Evolutionary conservation across 2,888 invertebrate genomes (phyloP).

Genomic region (Julus scandinavius): DNA sequence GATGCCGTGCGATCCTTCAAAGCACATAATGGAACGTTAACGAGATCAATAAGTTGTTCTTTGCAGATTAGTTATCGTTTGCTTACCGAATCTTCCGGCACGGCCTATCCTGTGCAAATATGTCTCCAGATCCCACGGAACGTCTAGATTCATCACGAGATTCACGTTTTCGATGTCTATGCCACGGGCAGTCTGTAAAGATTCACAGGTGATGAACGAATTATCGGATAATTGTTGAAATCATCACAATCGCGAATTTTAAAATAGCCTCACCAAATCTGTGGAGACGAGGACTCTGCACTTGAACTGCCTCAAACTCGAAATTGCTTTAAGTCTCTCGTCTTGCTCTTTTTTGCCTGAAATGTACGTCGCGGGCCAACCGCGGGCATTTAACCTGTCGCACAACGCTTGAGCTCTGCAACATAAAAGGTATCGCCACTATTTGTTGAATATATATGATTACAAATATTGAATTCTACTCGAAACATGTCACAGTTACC

Average conservation of each 20-base stretch:
- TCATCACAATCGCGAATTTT: too few relatives aligned
- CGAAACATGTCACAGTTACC: constrained; percentile 69
- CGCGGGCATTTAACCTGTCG: constrained; percentile 75
- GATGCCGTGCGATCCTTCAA: constrained; percentile 76
- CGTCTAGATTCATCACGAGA: constrained; percentile 91
- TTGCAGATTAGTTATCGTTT: not conserved
- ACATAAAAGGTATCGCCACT: not conserved
- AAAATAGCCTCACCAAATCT: constrained; percentile 70
- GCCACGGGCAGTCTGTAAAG: constrained; percentile 80
- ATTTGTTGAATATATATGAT: too few relatives aligned
- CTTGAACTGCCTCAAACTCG: constrained; percentile 80
- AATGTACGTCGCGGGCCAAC: constrained; percentile 83
- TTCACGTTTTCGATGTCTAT: constrained; percentile 94
- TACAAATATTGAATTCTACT: too few relatives aligned
- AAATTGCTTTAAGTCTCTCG: constrained; percentile 79
- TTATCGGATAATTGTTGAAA: too few relatives aligned
- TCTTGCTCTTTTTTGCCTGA: constrained; percentile 83
- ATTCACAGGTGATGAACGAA: too few relatives aligned
- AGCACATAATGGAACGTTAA: not conserved
- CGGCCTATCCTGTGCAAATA: constrained; percentile 96
- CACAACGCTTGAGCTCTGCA: constrained; percentile 80
- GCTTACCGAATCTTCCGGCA: constrained; percentile 87
- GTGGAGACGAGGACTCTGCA: constrained; percentile 90
- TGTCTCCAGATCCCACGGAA: constrained; percentile 81
- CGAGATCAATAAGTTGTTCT: not conserved